Percentiles rank a stretch among this genome's conserved stretches.
Evolutionary conservation across 2,113 vertebrate species (phyloP).

Genomic region (Daphoenositta chrysoptera): DNA sequence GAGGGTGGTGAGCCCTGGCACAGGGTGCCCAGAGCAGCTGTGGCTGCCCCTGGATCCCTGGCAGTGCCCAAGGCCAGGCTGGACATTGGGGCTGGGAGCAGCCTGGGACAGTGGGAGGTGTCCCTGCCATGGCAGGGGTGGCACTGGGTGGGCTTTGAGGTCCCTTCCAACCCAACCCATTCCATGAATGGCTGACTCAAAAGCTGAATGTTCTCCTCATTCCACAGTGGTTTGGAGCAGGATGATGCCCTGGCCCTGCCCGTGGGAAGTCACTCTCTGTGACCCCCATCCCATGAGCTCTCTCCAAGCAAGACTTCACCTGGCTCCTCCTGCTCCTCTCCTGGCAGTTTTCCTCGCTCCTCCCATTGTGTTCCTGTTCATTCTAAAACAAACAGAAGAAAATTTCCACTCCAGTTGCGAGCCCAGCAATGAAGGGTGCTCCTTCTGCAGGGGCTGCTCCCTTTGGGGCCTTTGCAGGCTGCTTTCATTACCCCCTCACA

Average conservation of each 20-base stretch:
- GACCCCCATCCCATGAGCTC: fast-evolving
- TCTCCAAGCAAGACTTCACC: fast-evolving
- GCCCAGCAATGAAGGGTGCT: neutral
- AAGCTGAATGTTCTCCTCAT: fast-evolving
- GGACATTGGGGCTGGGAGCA: neutral
- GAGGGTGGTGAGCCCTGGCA: neutral
- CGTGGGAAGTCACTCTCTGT: fast-evolving
- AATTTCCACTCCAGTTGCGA: neutral
- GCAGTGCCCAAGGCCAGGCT: neutral
- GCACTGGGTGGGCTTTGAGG: fast-evolving
- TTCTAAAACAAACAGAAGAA: neutral
- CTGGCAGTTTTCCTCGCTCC: neutral
- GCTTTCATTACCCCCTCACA: neutral
- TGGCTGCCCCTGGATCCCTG: neutral
- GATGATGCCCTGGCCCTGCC: neutral
- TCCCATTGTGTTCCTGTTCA: neutral
- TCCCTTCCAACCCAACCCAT: neutral
- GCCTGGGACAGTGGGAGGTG: neutral
- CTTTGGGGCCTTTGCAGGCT: neutral
- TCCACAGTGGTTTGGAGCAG: fast-evolving
- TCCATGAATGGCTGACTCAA: neutral
- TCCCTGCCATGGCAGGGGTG: neutral
- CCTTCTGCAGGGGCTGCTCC: neutral
- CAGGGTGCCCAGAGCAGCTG: neutral
- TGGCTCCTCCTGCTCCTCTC: neutral